Percentiles rank a stretch among this genome's conserved stretches.
Evolutionary conservation across 2,797 vertebrate genomes (phyloP).

Genomic region (Esox lucius): DNA sequence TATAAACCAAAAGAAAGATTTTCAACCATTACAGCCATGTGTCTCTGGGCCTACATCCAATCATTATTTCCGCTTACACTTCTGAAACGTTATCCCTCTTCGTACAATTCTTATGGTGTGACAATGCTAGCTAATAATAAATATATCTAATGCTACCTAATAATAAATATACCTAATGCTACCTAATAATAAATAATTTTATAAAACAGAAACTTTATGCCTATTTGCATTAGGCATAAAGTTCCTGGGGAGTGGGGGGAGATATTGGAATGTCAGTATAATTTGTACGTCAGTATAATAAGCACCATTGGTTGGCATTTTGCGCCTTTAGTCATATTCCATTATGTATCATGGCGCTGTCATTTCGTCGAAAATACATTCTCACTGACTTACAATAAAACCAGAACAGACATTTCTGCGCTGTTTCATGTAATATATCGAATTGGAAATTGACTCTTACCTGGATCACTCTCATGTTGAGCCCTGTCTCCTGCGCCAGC

Average conservation of each 20-base stretch:
- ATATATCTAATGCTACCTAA: background rate
- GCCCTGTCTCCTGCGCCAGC: slow-evolving; percentile 90
- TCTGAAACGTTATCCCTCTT: too few relatives aligned
- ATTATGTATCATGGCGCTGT: background rate
- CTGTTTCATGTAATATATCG: background rate
- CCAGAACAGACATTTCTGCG: background rate
- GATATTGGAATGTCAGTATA: background rate
- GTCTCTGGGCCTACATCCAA: too few relatives aligned
- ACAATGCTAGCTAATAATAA: background rate
- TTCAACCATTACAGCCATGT: too few relatives aligned
- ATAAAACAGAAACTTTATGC: background rate
- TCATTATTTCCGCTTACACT: too few relatives aligned
- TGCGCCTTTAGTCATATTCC: background rate
- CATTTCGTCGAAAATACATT: background rate
- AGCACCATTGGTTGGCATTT: background rate
- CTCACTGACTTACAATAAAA: background rate
- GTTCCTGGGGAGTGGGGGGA: background rate
- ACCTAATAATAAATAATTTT: too few relatives aligned
- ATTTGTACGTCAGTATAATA: background rate
- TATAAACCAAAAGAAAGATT: too few relatives aligned
- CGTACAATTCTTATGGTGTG: background rate
- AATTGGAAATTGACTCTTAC: slow-evolving; percentile 54
- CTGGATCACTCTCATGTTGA: slow-evolving; percentile 96
- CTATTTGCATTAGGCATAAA: background rate
- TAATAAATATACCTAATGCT: background rate